phyloP scores from a whole-genome alignment of 2,888 invertebrate genomes.

The Melinopterus prodromus region DNA sequence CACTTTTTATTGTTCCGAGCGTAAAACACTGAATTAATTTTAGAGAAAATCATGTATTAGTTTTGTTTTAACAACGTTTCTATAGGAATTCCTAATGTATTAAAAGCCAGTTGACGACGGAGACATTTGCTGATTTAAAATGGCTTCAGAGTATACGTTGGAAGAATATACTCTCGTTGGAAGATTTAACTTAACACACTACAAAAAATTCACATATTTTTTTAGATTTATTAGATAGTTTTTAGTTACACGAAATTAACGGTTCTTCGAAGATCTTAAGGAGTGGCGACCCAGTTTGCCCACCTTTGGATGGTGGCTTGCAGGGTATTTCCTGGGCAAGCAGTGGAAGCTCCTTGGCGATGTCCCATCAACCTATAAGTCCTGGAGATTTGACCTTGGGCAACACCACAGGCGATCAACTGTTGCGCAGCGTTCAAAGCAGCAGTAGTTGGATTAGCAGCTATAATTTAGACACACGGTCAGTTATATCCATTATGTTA shows the following conservation, averaged over 20 bases:
- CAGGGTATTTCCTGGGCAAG: conserved; percentile 61
- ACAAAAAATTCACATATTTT: too few relatives aligned
- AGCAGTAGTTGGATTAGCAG: conserved; percentile 53
- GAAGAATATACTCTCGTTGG: too few relatives aligned
- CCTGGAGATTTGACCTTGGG: conserved; percentile 55
- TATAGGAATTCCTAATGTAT: too few relatives aligned
- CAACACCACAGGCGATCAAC: conserved; percentile 59
- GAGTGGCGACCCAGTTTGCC: conserved; percentile 48
- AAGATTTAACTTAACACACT: too few relatives aligned
- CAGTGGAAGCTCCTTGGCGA: conserved; percentile 58
- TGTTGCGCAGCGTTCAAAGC: conserved; percentile 57
- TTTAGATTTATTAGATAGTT: neutral
- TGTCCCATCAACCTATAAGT: conserved; percentile 60
- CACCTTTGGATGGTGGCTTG: conserved; percentile 62
- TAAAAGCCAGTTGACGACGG: too few relatives aligned
- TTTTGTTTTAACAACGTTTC: too few relatives aligned
- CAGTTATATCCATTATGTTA: neutral
- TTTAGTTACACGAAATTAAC: neutral
- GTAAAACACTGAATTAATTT: too few relatives aligned
- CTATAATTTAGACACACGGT: conserved; percentile 46
- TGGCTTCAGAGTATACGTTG: too few relatives aligned
- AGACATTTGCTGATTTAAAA: too few relatives aligned
- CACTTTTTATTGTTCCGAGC: too few relatives aligned
- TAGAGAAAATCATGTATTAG: too few relatives aligned
- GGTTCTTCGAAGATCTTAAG: conserved; percentile 14